Evolutionary conservation across 64 coral and sea anemone genomes (phyloP).

Genomic region (Pocillopora verrucosa): DNA sequence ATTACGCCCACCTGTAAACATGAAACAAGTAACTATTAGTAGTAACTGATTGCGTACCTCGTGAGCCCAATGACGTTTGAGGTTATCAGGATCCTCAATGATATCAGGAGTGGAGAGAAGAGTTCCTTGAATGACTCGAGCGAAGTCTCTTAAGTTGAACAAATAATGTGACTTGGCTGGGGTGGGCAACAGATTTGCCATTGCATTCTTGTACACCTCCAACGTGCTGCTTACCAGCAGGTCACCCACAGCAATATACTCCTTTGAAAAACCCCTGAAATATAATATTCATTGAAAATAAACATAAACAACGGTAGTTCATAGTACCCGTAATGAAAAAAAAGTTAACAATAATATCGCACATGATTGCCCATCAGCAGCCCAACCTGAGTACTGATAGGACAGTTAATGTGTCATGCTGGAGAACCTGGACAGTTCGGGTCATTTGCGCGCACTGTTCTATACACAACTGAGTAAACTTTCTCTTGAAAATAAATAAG

Average conservation of each 20-base stretch:
- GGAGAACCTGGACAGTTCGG: too few species aligned
- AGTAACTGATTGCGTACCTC: constrained; percentile 56
- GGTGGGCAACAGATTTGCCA: constrained; percentile 87
- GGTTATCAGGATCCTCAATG: constrained; percentile 69
- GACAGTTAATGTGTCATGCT: too few species aligned
- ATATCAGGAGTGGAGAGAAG: constrained; percentile 86
- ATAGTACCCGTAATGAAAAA: too few species aligned
- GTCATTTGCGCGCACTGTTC: too few species aligned
- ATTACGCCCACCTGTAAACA: too few species aligned
- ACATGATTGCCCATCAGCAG: too few species aligned
- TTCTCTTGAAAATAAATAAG: too few species aligned
- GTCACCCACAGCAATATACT: constrained; percentile 88
- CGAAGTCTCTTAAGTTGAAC: constrained; percentile 98
- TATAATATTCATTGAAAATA: background rate
- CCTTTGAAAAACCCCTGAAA: constrained; percentile 93
- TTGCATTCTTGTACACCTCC: constrained; percentile 88
- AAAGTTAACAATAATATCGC: too few species aligned
- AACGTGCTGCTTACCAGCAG: constrained; percentile 77
- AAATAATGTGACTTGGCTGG: constrained; percentile 98
- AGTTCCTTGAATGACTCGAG: constrained; percentile 94
- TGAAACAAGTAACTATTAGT: too few species aligned
- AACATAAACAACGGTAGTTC: too few species aligned
- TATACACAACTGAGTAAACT: too few species aligned
- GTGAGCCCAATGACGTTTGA: constrained; percentile 91
- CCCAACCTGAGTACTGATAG: too few species aligned